Evolutionary conservation across 2,888 invertebrate genomes (phyloP).

Genomic region (Caenorhabditis plicata): DNA sequence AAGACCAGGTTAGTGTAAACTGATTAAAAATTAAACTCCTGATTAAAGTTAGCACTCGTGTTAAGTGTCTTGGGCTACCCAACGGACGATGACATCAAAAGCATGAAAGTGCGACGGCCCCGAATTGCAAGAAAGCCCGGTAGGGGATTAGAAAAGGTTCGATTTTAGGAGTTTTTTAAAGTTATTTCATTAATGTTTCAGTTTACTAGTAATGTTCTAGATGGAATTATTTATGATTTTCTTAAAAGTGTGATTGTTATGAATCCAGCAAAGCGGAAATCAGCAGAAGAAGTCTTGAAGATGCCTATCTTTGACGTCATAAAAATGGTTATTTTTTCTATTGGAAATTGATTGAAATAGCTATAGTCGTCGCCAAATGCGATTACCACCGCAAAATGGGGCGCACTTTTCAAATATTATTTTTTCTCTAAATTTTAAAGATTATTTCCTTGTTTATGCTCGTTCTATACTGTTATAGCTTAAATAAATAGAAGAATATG

Average conservation of each 20-base stretch:
- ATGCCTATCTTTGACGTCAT: constrained; percentile 18
- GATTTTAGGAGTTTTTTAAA: background rate
- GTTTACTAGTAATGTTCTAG: constrained; percentile 23
- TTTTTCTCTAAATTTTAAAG: no score
- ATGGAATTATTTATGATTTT: constrained; percentile 15
- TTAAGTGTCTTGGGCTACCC: constrained; percentile 51
- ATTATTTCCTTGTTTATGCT: no score
- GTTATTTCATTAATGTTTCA: constrained; percentile 8
- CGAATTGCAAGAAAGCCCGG: constrained; percentile 32
- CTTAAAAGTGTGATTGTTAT: constrained; percentile 14
- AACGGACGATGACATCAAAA: constrained; percentile 45
- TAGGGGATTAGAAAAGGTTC: constrained; percentile 40
- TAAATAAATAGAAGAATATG: no score
- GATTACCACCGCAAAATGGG: no score
- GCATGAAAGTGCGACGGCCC: constrained; percentile 44
- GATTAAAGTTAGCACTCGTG: background rate
- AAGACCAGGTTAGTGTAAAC: constrained; percentile 37
- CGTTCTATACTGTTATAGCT: no score
- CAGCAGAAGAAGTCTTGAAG: constrained; percentile 16
- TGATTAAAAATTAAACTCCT: background rate
- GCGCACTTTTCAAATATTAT: no score
- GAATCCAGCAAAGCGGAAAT: constrained; percentile 21
- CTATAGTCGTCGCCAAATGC: no score
- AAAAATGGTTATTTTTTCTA: background rate
- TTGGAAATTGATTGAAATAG: no score